Evolutionary conservation across 2,888 invertebrate genomes (phyloP).

Genomic region (Drosophila demipolita): DNA sequence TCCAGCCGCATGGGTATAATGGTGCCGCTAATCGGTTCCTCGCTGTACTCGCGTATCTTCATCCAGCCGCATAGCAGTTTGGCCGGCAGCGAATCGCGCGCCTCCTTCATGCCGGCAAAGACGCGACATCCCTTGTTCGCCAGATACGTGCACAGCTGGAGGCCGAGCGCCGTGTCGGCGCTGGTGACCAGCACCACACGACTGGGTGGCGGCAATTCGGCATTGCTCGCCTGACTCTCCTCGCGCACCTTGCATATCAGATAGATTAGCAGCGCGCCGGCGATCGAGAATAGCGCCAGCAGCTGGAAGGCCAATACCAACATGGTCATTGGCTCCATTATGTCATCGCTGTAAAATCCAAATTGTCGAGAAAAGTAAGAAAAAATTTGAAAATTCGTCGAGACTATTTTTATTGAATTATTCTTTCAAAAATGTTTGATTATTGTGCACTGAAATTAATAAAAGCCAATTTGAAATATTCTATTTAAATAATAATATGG

Average conservation of each 20-base stretch:
- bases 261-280: slow-evolving; percentile 92
- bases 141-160: slow-evolving; percentile 91
- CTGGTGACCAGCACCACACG: slow-evolving; percentile 92
- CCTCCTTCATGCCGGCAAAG: slow-evolving; percentile 89
- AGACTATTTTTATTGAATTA: background rate
- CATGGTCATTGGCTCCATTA: slow-evolving; percentile 93
- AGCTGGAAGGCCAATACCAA: slow-evolving; percentile 92
- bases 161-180: slow-evolving; percentile 91
- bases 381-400: background rate
- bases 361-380: background rate
- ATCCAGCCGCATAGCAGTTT: slow-evolving; percentile 88
- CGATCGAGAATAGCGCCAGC: slow-evolving; percentile 92
- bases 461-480: background rate
- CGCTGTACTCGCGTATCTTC: slow-evolving; percentile 87
- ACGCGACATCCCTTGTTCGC: slow-evolving; percentile 91
- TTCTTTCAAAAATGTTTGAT: background rate
- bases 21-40: slow-evolving; percentile 85
- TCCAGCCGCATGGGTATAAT: slow-evolving; percentile 91
- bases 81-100: slow-evolving; percentile 87
- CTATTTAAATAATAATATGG: background rate
- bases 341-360: slow-evolving; percentile 80
- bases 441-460: background rate
- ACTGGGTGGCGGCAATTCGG: slow-evolving; percentile 85
- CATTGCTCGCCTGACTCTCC: slow-evolving; percentile 85
- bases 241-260: slow-evolving; percentile 91